Percentiles rank a stretch among this genome's conserved stretches.
phyloP scores from a whole-genome alignment of 1,140 invertebrate species.

The Drosophila elegans region DNA sequence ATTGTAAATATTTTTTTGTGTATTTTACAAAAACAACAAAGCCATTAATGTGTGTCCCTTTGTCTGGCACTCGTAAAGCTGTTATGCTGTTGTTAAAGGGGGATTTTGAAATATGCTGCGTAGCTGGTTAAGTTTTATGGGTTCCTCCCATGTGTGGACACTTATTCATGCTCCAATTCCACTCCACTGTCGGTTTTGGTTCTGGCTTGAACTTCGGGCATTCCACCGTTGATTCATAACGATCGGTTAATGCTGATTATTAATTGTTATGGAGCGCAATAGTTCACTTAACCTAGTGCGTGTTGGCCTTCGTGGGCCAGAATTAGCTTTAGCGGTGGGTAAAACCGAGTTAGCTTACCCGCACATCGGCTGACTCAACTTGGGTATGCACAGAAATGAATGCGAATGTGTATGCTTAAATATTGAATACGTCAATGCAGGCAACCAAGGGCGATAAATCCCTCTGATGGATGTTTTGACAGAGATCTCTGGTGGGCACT shows the following conservation, averaged over 20 bases:
- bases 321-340: constrained; percentile 57
- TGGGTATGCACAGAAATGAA: constrained; percentile 12
- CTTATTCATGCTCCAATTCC: constrained; percentile 74
- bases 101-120: constrained; percentile 24
- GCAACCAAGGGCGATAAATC: constrained; percentile 61
- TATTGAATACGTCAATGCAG: constrained; percentile 30
- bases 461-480: constrained; percentile 35
- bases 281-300: constrained; percentile 58
- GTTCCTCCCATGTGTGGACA: constrained; percentile 32
- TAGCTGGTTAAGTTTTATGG: background rate
- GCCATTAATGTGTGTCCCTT: background rate
- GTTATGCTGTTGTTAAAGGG: constrained; percentile 4
- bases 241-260: constrained; percentile 30
- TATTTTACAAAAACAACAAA: constrained; percentile 1
- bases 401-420: background rate
- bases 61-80: background rate
- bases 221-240: constrained; percentile 60
- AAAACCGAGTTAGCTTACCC: constrained; percentile 47
- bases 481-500: constrained; percentile 30
- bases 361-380: constrained; percentile 42
- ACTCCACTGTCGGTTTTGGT: constrained; percentile 9
- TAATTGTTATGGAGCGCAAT: constrained; percentile 42
- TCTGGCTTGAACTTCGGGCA: constrained; percentile 37
- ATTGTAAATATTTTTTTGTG: background rate
- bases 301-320: constrained; percentile 59